A percentile compares a stretch with the other conserved stretches of the same genome.
Evolutionary conservation across 2,888 invertebrate species (phyloP).

Genomic region (Dolichomitus sp.): DNA sequence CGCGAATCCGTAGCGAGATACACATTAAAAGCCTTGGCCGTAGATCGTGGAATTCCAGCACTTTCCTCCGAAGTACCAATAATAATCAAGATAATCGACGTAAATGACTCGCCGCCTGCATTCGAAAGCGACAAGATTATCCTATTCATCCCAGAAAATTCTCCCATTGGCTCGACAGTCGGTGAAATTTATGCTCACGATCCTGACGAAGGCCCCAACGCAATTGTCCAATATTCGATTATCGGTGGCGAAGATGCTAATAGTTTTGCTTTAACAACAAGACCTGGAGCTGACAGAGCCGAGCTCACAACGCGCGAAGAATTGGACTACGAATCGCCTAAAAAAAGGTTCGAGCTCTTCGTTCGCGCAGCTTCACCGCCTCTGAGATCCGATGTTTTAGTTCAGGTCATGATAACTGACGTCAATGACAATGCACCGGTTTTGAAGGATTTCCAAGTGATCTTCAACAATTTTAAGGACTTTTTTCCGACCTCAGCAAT

Average conservation of each 20-base stretch:
- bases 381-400: conserved; percentile 94
- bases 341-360: conserved; percentile 95
- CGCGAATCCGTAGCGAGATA: conserved; percentile 96
- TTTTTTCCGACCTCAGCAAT: conserved; percentile 97
- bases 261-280: conserved; percentile 93
- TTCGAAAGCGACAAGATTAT: conserved; percentile 96
- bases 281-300: conserved; percentile 94
- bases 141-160: conserved; percentile 97
- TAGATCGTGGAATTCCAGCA: conserved; percentile 95
- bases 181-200: conserved; percentile 96
- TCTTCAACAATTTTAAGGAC: conserved; percentile 98
- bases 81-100: conserved; percentile 94
- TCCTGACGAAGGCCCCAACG: conserved; percentile 97
- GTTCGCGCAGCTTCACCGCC: conserved; percentile 97
- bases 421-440: conserved; percentile 98
- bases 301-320: conserved; percentile 96
- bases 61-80: conserved; percentile 91
- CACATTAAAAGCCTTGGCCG: conserved; percentile 94
- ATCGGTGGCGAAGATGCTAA: conserved; percentile 97
- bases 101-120: conserved; percentile 96
- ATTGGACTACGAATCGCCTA: conserved; percentile 97
- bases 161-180: conserved; percentile 97
- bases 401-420: conserved; percentile 96
- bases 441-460: conserved; percentile 96
- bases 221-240: conserved; percentile 97